Base-by-base conservation (phyloP, 1,140 invertebrate species). In the Onthophagus taurus region DNA sequence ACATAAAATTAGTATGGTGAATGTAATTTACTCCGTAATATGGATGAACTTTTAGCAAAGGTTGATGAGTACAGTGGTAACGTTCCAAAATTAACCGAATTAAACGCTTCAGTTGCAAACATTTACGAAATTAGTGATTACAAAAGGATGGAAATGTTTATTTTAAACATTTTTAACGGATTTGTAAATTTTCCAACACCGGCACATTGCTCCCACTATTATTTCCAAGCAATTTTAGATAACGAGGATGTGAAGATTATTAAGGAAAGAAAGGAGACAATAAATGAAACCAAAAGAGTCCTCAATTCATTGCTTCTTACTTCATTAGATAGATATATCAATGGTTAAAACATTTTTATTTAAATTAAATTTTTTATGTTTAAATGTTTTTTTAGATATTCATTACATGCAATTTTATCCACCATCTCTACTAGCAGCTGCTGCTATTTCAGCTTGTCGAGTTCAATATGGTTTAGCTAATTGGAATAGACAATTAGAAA, bases 161-260 rank as follows among this genome's bases (percentile, higher is more conserved):
- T 73, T n/a, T 44, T 75, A 13, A 57, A 59, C 16, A 70, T 65
- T 46, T 67, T 69, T 43, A 49, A 66, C 9, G 73, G 70, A 65
- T 58, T 65, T 31, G 35, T 75, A 4, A 60, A 59, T 35, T 52
- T 67, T 19, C 69, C 70, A 16, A 73, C 71, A 18, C 58, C 66
- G 4, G 68, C 70, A 19, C 69, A 74, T 49, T 74, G 74, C 54
- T 53, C 65, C 0, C 66, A 72, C 45, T 72, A 72, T 45, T 74
- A 63, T 36, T 47, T 62, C 34, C 55, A 58, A 49, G 50, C 44
- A 7, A 38, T 49, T 8, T 31, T 61, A 23, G 42, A 33, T 12
- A 9, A 31, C 11, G 52, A 55, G 2, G 60, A 62, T 38, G 23
- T 55, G 21, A 24, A 35, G 9, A 19, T 23, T 4, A 24, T 19